These are phyloP conservation scores for Aporrectodea caliginosa DNA, from an alignment of 1,140 invertebrate genomes.

Conservation along the genomic window DNA sequence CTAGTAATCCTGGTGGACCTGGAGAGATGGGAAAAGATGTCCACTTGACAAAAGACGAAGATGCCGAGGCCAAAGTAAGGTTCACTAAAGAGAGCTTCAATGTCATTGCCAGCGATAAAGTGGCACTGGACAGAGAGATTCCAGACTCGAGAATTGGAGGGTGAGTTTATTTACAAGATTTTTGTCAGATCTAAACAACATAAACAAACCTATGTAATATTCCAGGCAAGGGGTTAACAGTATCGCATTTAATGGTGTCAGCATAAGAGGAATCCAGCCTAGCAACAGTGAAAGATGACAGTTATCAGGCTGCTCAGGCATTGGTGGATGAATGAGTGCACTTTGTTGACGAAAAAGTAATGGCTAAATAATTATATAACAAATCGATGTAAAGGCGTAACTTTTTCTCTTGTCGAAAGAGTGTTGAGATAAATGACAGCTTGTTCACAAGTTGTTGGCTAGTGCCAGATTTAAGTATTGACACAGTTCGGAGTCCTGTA, in stretches of 20 bases:
- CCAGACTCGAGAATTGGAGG: conserved; percentile 71
- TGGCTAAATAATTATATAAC: too few relatives aligned
- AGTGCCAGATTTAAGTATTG: too few relatives aligned
- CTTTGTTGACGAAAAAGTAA: too few relatives aligned
- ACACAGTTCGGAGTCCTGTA: too few relatives aligned
- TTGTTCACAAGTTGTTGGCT: too few relatives aligned
- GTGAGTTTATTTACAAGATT: conserved; percentile 55
- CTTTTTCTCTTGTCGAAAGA: too few relatives aligned
- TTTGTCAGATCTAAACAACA: neutral
- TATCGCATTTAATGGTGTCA: neutral
- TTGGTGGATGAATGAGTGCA: too few relatives aligned
- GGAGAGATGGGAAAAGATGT: conserved; percentile 47
- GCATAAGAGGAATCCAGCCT: neutral
- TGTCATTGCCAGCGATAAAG: conserved; percentile 76
- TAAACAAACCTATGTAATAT: neutral
- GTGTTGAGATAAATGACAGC: too few relatives aligned
- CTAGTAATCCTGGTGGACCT: conserved; percentile 26
- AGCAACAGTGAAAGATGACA: too few relatives aligned
- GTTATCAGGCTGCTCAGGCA: too few relatives aligned
- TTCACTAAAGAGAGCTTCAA: conserved; percentile 80
- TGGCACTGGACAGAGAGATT: conserved; percentile 73
- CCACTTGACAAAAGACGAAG: conserved; percentile 60
- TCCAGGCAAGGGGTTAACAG: too few relatives aligned
- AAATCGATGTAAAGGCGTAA: too few relatives aligned
- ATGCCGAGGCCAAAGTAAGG: conserved; percentile 41